Percentiles rank a stretch among this genome's conserved stretches.
Evolutionary conservation across 2,113 vertebrate species (phyloP).

Genomic region (Ailuropoda melanoleuca): DNA sequence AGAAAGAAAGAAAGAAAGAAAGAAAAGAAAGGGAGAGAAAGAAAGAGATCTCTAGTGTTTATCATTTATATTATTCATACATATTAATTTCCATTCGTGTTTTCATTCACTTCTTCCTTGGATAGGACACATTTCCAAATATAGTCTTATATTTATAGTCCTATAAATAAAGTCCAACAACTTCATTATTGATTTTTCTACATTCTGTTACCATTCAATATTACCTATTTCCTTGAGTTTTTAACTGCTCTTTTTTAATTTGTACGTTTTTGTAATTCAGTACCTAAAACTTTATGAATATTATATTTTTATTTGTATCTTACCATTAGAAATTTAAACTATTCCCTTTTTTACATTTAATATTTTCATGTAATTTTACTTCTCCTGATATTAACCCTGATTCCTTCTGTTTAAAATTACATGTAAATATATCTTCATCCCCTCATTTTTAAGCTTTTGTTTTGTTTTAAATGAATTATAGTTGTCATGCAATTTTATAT

Average conservation of each 20-base stretch:
- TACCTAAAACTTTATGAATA: neutral
- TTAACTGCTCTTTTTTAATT: neutral
- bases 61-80: neutral
- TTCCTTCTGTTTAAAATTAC: conserved; percentile 15
- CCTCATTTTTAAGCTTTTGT: neutral
- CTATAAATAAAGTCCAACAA: neutral
- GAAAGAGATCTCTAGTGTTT: neutral
- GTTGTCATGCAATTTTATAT: neutral
- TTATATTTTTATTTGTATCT: neutral
- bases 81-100: neutral
- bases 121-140: neutral
- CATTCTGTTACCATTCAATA: neutral
- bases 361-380: neutral
- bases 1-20: neutral
- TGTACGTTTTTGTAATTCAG: neutral
- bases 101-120: conserved; percentile 10
- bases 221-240: neutral
- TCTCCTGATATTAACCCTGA: neutral
- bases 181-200: neutral
- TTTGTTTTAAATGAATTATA: neutral
- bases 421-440: neutral
- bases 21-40: neutral
- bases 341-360: neutral
- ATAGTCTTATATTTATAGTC: neutral
- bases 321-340: neutral